Percentiles rank a stretch among this genome's conserved stretches.
phyloP scores from a whole-genome alignment of 2,797 vertebrate species.

The Aotus griseimembra region DNA sequence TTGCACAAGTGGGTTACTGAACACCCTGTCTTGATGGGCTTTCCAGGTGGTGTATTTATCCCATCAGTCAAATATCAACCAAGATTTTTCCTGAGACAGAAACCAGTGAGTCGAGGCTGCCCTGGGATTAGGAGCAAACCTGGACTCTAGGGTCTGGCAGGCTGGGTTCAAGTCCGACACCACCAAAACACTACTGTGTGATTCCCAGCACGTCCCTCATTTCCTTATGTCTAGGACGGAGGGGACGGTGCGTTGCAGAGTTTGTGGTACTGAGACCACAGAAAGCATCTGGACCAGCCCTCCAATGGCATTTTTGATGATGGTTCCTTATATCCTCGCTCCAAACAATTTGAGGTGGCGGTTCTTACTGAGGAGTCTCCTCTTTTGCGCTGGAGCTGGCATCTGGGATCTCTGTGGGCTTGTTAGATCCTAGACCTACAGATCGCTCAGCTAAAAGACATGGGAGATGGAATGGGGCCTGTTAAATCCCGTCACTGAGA shows the following conservation, averaged over 20 bases:
- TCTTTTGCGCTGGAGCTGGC: neutral
- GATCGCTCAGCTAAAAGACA: neutral
- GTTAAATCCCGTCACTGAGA: neutral
- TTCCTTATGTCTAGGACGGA: neutral
- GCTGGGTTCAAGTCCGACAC: neutral
- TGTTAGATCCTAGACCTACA: neutral
- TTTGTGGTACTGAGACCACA: rapidly evolving
- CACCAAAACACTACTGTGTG: rapidly evolving
- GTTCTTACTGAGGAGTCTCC: neutral
- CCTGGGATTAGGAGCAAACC: rapidly evolving
- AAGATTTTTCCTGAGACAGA: neutral
- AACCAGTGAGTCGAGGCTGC: rapidly evolving
- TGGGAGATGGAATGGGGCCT: neutral
- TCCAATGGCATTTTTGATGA: rapidly evolving
- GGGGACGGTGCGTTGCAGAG: neutral
- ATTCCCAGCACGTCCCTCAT: neutral
- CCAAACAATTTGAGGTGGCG: neutral
- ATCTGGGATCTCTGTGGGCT: neutral
- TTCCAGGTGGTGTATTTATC: rapidly evolving
- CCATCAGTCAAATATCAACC: neutral
- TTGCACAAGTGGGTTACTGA: neutral
- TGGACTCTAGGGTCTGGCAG: neutral
- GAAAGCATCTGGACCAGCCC: neutral
- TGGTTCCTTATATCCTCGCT: neutral
- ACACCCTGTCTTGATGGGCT: too few relatives aligned